Evolutionary conservation across 2,797 vertebrate genomes (phyloP).

Genomic region (Urosaurus nigricauda): DNA sequence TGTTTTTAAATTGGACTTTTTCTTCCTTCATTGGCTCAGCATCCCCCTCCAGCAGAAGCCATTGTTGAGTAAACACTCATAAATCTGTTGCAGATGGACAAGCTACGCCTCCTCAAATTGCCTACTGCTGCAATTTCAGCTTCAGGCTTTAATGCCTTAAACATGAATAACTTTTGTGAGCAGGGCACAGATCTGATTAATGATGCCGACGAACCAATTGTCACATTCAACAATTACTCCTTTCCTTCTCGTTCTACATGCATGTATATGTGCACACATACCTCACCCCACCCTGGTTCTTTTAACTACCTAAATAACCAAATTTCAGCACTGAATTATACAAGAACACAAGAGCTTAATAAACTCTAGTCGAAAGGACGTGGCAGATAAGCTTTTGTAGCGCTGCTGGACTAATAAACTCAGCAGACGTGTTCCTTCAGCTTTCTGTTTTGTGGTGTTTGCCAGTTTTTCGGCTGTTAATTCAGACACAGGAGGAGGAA

Average conservation of each 20-base stretch:
- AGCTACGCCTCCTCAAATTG: constrained; percentile 57
- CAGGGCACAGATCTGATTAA: constrained; percentile 61
- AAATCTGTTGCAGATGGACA: constrained; percentile 62
- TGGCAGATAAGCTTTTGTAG: constrained; percentile 49
- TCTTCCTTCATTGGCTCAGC: constrained; percentile 43
- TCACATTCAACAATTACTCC: constrained; percentile 23
- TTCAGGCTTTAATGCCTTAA: constrained; percentile 58
- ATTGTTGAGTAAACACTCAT: constrained; percentile 68
- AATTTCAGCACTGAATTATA: constrained; percentile 62
- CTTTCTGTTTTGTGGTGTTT: not conserved
- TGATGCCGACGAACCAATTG: constrained; percentile 52
- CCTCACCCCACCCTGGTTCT: constrained; percentile 36
- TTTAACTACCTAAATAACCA: constrained; percentile 62
- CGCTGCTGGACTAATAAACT: constrained; percentile 13
- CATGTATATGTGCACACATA: too few relatives aligned
- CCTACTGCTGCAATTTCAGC: constrained; percentile 62
- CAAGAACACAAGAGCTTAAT: constrained; percentile 55
- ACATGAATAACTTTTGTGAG: constrained; percentile 45
- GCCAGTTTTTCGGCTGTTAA: not conserved
- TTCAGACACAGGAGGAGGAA: not conserved
- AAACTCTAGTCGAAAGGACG: constrained; percentile 53
- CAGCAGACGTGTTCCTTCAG: not conserved
- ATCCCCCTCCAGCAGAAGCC: constrained; percentile 38
- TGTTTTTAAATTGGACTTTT: constrained; percentile 53
- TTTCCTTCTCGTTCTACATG: not conserved